Evolutionary conservation across 2,797 vertebrate genomes (phyloP).

Genomic region (Pseudochirops corinnae): DNA sequence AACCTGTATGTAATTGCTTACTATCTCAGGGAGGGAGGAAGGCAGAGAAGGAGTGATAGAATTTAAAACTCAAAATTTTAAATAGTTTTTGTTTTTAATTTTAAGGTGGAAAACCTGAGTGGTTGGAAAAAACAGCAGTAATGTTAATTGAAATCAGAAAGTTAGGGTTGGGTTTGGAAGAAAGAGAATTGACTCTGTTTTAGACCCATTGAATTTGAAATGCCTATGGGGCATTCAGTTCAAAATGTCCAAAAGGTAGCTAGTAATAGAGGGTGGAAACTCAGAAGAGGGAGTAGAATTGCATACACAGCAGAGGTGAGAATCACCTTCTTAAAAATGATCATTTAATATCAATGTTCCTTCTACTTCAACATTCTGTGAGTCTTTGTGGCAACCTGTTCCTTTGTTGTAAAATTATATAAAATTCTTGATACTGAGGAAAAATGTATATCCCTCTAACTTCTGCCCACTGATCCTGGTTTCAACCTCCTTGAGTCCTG

Average conservation of each 20-base stretch:
- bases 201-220: background rate
- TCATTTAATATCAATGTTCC: background rate
- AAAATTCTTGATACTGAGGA: background rate
- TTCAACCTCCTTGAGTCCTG: background rate
- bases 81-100: background rate
- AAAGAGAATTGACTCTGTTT: background rate
- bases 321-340: background rate
- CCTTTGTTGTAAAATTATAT: background rate
- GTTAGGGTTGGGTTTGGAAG: background rate
- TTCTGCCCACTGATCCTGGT: background rate
- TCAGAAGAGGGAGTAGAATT: background rate
- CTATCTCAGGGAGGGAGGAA: too few species aligned
- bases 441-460: background rate
- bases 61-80: background rate
- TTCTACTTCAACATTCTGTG: background rate
- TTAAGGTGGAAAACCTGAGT: background rate
- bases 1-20: background rate
- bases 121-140: background rate
- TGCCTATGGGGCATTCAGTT: background rate
- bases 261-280: background rate
- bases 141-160: background rate
- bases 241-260: background rate
- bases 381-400: background rate
- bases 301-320: background rate
- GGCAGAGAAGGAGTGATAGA: background rate